These are phyloP conservation scores for Sminthurinus aureus DNA, from an alignment of 2,888 invertebrate genomes.

Conservation along the genomic window DNA sequence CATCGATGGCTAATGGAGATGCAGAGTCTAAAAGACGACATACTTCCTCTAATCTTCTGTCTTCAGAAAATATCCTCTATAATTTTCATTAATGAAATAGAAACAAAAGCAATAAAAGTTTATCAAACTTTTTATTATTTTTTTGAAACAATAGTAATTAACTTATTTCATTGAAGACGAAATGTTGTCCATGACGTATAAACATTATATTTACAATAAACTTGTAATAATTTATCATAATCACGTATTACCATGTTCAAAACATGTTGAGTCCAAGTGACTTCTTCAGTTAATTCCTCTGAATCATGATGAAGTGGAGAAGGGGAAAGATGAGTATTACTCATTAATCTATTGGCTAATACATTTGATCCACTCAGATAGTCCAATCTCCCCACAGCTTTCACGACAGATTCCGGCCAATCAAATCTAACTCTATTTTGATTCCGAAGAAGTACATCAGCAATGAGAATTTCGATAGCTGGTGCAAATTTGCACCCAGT, in stretches of 20 bases:
- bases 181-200: too few relatives aligned
- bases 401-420: constrained; percentile 53
- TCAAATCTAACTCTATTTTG: constrained; percentile 48
- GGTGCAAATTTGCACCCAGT: constrained; percentile 52
- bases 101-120: neutral
- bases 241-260: constrained; percentile 54
- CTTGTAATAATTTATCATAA: neutral
- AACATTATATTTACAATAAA: neutral
- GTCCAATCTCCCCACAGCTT: constrained; percentile 51
- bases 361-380: constrained; percentile 51
- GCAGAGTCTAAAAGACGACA: constrained; percentile 57
- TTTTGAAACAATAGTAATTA: too few relatives aligned
- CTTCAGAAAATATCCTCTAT: constrained; percentile 55
- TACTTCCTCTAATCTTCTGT: constrained; percentile 58
- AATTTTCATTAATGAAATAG: constrained; percentile 3
- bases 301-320: constrained; percentile 45
- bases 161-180: too few relatives aligned
- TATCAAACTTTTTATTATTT: neutral
- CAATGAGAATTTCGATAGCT: constrained; percentile 53
- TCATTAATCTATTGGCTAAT: constrained; percentile 40
- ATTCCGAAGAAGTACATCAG: constrained; percentile 56
- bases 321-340: constrained; percentile 47
- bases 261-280: constrained; percentile 52
- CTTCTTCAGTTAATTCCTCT: constrained; percentile 40
- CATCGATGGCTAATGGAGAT: constrained; percentile 52